These are phyloP conservation scores for Melinaea menophilus DNA, from an alignment of 2,888 invertebrate genomes.

Conservation along the genomic window DNA sequence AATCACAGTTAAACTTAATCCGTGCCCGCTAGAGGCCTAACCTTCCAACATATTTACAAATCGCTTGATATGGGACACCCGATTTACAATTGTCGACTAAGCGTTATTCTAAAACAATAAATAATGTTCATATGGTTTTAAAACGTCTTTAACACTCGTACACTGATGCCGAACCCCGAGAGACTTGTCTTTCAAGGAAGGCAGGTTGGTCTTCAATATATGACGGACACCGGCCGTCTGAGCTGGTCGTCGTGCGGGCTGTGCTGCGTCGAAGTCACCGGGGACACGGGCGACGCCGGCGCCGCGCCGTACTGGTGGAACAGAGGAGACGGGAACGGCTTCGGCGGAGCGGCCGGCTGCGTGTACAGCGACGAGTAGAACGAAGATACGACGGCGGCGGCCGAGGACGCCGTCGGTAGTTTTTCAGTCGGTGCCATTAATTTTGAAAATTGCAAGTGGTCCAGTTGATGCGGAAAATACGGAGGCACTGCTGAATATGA, in stretches of 20 bases:
- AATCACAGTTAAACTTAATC: constrained; percentile 72
- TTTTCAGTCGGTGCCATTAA: constrained; percentile 74
- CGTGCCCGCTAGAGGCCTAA: constrained; percentile 45
- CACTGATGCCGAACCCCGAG: constrained; percentile 52
- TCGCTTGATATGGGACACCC: constrained; percentile 67
- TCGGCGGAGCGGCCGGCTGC: constrained; percentile 71
- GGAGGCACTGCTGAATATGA: constrained; percentile 83
- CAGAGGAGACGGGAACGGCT: constrained; percentile 74
- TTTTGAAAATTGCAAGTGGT: constrained; percentile 80
- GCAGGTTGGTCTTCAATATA: constrained; percentile 79
- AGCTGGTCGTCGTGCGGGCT: constrained; percentile 79
- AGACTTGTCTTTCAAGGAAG: constrained; percentile 58
- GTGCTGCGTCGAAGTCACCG: constrained; percentile 66
- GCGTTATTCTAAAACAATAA: constrained; percentile 64
- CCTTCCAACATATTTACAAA: constrained; percentile 61
- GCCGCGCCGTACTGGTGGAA: constrained; percentile 74
- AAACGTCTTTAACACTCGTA: constrained; percentile 56
- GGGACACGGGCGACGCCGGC: constrained; percentile 69
- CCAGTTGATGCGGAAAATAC: constrained; percentile 88
- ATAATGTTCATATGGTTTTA: constrained; percentile 51
- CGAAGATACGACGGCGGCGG: constrained; percentile 81
- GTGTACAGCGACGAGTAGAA: constrained; percentile 84
- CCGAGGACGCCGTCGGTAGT: constrained; percentile 68
- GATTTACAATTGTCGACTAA: constrained; percentile 44
- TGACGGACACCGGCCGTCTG: constrained; percentile 83